These are phyloP conservation scores for Monochamus alternatus DNA, from an alignment of 2,888 invertebrate species.

Conservation along the genomic window DNA sequence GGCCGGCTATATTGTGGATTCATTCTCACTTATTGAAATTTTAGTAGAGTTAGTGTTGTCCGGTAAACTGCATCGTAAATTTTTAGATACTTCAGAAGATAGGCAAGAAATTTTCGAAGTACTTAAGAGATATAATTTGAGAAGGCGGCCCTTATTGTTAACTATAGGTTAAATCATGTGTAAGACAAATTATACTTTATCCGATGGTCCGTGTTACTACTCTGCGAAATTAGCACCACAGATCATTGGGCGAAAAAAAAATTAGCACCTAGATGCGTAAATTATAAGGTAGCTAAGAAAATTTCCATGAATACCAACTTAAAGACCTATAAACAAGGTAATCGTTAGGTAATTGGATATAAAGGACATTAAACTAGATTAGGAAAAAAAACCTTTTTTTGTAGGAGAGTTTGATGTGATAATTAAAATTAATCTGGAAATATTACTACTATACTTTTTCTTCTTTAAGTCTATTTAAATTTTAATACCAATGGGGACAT, in stretches of 20 bases:
- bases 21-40: no score
- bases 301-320: conserved; percentile 12
- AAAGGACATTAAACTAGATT: no score
- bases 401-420: no score
- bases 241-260: conserved; percentile 25
- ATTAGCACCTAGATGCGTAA: conserved; percentile 42
- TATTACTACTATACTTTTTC: no score
- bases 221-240: neutral
- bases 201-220: conserved; percentile 40
- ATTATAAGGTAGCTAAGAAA: no score
- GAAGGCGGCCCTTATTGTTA: conserved; percentile 16
- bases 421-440: no score
- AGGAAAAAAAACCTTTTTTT: no score
- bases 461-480: no score
- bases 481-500: no score
- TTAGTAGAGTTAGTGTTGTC: conserved; percentile 27
- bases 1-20: no score
- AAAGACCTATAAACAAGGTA: no score
- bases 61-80: conserved; percentile 25
- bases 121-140: conserved; percentile 3
- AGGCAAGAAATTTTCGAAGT: neutral
- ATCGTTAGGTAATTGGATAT: no score
- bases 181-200: conserved; percentile 20
- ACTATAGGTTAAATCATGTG: conserved; percentile 10
- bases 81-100: neutral